phyloP scores from a whole-genome alignment of 2,888 invertebrate genomes.

The Nomada ferruginata region DNA sequence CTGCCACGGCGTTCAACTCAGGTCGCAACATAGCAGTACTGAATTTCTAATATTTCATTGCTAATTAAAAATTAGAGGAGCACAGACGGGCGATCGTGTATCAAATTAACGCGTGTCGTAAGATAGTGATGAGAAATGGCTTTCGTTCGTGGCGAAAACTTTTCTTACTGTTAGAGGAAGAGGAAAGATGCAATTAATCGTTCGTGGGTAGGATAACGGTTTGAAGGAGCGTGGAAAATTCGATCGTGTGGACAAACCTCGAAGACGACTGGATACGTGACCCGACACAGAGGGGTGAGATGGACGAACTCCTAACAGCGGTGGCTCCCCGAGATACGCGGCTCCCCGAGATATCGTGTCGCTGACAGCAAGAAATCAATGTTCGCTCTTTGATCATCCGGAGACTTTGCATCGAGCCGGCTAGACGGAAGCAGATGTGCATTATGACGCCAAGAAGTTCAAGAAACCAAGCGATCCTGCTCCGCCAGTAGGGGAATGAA shows the following conservation, averaged over 20 bases:
- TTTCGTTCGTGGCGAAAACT: background rate
- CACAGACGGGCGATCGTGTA: background rate
- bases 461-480: background rate
- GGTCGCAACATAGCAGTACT: background rate
- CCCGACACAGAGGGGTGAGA: slow-evolving; percentile 33
- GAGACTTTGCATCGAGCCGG: background rate
- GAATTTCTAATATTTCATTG: background rate
- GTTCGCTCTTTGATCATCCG: background rate
- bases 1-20: background rate
- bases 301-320: slow-evolving; percentile 36
- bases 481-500: background rate
- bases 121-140: background rate
- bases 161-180: background rate
- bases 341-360: slow-evolving; percentile 9
- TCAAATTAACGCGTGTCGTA: background rate
- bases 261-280: slow-evolving; percentile 49
- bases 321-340: slow-evolving; percentile 14
- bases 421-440: background rate
- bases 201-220: slow-evolving; percentile 6
- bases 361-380: slow-evolving; percentile 18
- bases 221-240: slow-evolving; percentile 16
- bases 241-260: slow-evolving; percentile 16
- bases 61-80: background rate
- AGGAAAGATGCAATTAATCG: slow-evolving; percentile 34
- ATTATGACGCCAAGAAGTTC: background rate